phyloP scores from a whole-genome alignment of 2,888 invertebrate species.

The Galerucella nymphaeae region DNA sequence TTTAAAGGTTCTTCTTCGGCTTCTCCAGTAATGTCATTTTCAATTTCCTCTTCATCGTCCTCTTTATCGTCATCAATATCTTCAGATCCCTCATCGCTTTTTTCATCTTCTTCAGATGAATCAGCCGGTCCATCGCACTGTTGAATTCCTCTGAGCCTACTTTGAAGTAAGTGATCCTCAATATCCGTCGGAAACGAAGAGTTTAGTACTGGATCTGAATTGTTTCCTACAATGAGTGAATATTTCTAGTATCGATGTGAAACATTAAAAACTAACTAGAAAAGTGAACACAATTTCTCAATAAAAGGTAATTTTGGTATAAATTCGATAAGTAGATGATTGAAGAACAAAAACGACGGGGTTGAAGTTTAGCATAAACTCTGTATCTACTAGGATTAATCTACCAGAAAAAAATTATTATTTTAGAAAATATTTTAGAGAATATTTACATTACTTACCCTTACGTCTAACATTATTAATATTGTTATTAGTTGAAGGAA shows the following conservation, averaged over 20 bases:
- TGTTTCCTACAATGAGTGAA: slow-evolving; percentile 7
- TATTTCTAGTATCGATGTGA: background rate
- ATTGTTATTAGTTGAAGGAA: slow-evolving; percentile 2
- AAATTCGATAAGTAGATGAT: too few relatives aligned
- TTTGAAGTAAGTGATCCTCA: slow-evolving; percentile 28
- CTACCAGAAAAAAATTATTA: too few relatives aligned
- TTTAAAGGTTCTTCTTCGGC: slow-evolving; percentile 87
- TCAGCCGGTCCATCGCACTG: slow-evolving; percentile 71
- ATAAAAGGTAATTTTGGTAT: too few relatives aligned
- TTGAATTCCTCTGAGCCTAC: slow-evolving; percentile 36
- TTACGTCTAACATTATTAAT: background rate
- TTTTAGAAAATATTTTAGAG: background rate
- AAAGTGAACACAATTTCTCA: too few relatives aligned
- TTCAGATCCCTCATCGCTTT: slow-evolving; percentile 72
- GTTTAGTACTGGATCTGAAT: slow-evolving; percentile 24
- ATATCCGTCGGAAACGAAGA: slow-evolving; percentile 23
- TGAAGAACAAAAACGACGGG: too few relatives aligned
- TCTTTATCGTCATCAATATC: slow-evolving; percentile 71
- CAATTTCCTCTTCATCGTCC: slow-evolving; percentile 76
- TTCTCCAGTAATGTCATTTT: slow-evolving; percentile 63
- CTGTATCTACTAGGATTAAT: too few relatives aligned
- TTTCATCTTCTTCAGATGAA: slow-evolving; percentile 73
- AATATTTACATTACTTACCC: slow-evolving; percentile 11
- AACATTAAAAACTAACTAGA: too few relatives aligned
- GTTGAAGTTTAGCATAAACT: too few relatives aligned